Evolutionary conservation across 2,113 vertebrate species (phyloP).

Genomic region (Colius striatus): DNA sequence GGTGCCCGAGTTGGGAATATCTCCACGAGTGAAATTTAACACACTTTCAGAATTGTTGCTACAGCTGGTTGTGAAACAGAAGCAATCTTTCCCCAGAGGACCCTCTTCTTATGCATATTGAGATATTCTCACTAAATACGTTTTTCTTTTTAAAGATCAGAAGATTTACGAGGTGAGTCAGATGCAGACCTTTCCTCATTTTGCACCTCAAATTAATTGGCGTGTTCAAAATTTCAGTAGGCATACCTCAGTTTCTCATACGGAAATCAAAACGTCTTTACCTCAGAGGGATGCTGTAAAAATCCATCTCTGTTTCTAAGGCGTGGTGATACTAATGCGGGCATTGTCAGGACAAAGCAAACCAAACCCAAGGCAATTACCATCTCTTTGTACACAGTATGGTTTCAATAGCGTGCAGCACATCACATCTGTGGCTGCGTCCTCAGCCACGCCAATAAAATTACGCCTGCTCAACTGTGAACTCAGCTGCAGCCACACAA

Average conservation of each 20-base stretch:
- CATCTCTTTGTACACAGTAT: rapidly evolving
- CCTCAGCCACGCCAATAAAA: neutral
- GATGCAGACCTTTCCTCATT: neutral
- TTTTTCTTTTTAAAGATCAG: neutral
- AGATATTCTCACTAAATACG: neutral
- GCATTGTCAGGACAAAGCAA: rapidly evolving
- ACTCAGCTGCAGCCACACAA: rapidly evolving
- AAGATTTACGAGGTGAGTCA: neutral
- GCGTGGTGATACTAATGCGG: rapidly evolving
- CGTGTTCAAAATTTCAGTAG: rapidly evolving
- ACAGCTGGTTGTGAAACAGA: neutral
- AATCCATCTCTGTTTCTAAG: rapidly evolving
- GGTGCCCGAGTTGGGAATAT: neutral
- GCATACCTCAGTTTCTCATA: rapidly evolving
- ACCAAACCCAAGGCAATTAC: rapidly evolving
- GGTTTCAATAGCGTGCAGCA: rapidly evolving
- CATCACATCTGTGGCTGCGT: rapidly evolving
- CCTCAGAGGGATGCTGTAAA: neutral
- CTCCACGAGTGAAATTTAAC: too few relatives aligned
- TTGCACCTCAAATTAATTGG: neutral
- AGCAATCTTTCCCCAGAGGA: neutral
- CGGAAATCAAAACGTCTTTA: rapidly evolving
- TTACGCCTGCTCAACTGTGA: rapidly evolving
- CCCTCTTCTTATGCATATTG: neutral
- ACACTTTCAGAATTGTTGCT: neutral